Evolutionary conservation across 2,888 invertebrate genomes (phyloP), one percentile per base, ranked within the genome.

Genomic region (Mimas tiliae): DNA sequence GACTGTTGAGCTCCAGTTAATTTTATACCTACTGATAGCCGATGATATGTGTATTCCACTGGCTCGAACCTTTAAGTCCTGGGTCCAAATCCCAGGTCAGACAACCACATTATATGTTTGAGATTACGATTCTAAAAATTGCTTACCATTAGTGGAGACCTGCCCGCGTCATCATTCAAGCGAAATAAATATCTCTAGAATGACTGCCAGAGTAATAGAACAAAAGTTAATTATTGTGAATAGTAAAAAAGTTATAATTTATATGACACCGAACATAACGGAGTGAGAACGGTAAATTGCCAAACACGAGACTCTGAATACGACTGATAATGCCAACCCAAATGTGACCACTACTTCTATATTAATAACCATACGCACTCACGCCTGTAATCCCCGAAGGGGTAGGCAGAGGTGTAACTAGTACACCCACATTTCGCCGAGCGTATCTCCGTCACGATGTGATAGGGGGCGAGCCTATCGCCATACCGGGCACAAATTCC

Each of bases 161-260:
- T 27, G 27, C 27, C 27, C 27, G 27, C 27, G 27, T 27, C 4
- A 4, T 27, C 4, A 27, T 27, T 27, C 4, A 27, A 27, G 27
- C 27, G 27, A 27, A 27, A 27, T 27, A 3, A 27, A 27, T n/a
- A 27, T 27, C 2, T 27, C 1, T 27, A 27, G 27, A 27, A 27
- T 27, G 27, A 27, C 1, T 19, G 8, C 3, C 9, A 58, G 7
- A 42, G 19, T 19, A 19, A 38, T 42, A 38, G 19, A 58, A 58
- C 55, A 55, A 58, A 58, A 58, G 42, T 19, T 58, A 58, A 58
- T 58, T 58, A 52, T 52, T 52, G 27, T 52, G 52, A 4, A 52
- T 58, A 42, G 19, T 34, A 53, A 34, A 21, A 53, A 58, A 58
- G 38, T 42, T 19, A 12, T 58, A 58, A 58, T 58, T 58, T 42